Evolutionary conservation across 2,113 vertebrate species (phyloP).

Genomic region (Mesocricetus auratus): DNA sequence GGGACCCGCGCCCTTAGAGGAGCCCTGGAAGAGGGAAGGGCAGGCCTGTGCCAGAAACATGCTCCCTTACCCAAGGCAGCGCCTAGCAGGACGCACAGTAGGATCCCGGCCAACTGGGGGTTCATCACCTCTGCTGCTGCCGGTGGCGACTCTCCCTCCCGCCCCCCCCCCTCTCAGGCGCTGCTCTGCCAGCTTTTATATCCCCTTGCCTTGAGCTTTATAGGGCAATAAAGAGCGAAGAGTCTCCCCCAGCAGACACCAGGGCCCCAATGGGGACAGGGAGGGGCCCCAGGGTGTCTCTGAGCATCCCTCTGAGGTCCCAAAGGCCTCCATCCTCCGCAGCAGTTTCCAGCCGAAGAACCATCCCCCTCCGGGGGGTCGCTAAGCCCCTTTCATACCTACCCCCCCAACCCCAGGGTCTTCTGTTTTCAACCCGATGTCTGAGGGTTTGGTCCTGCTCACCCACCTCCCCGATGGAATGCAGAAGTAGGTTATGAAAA

Average conservation of each 20-base stretch:
- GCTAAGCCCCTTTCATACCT: background rate
- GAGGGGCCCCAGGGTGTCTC: background rate
- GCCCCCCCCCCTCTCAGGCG: background rate
- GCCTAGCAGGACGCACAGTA: slow-evolving; percentile 45
- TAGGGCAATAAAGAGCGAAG: slow-evolving; percentile 64
- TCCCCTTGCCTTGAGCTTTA: slow-evolving; percentile 59
- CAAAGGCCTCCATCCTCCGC: background rate
- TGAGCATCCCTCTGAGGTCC: background rate
- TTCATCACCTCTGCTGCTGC: slow-evolving; percentile 20
- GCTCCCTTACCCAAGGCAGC: slow-evolving; percentile 60
- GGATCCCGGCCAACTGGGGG: background rate
- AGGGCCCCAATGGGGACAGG: slow-evolving; percentile 15
- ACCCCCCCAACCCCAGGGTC: background rate
- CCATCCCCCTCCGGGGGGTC: background rate
- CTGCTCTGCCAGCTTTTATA: slow-evolving; percentile 40
- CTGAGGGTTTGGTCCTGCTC: background rate
- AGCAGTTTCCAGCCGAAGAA: background rate
- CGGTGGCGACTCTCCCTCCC: background rate
- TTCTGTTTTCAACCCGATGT: background rate
- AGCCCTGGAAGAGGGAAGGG: background rate
- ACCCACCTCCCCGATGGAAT: background rate
- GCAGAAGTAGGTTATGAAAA: background rate
- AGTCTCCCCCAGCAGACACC: slow-evolving; percentile 26
- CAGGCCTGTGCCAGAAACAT: background rate
- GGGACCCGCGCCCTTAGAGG: background rate